Percentiles rank a stretch among this genome's conserved stretches.
phyloP scores from a whole-genome alignment of 2,888 invertebrate genomes.

The Eilema caniola region DNA sequence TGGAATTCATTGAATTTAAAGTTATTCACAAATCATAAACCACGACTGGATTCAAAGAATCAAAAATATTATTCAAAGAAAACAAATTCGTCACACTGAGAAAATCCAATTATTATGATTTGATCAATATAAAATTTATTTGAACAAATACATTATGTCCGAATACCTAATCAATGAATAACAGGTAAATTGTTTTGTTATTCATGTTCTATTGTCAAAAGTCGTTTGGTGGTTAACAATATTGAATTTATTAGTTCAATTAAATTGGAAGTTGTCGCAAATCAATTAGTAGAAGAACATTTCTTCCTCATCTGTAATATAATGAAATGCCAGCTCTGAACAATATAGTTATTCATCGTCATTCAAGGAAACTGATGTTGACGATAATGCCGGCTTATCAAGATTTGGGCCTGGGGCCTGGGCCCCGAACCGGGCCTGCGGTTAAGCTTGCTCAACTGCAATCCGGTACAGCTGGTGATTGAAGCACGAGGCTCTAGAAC shows the following conservation, averaged over 20 bases:
- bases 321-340: not conserved
- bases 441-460: too few relatives aligned
- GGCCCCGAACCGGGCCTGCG: too few relatives aligned
- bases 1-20: slow-evolving; percentile 20
- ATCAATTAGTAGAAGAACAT: not conserved
- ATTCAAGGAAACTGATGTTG: not conserved
- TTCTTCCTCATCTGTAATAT: not conserved
- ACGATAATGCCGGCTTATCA: too few relatives aligned
- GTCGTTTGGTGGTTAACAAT: not conserved
- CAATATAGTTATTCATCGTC: too few relatives aligned
- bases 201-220: slow-evolving; percentile 16
- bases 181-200: slow-evolving; percentile 13
- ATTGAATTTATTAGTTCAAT: slow-evolving; percentile 1
- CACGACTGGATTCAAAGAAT: slow-evolving; percentile 31
- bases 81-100: slow-evolving; percentile 33
- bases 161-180: slow-evolving; percentile 24
- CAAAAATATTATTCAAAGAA: slow-evolving; percentile 10
- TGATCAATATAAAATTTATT: slow-evolving; percentile 26
- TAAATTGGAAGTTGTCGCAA: slow-evolving; percentile 4
- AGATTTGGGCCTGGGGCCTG: too few relatives aligned
- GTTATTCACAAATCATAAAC: slow-evolving; percentile 34
- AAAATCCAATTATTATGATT: slow-evolving; percentile 30
- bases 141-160: slow-evolving; percentile 15
- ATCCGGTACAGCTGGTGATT: too few relatives aligned
- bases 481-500: too few relatives aligned